Conservation (phyloP, 35 echinoderm and acorn worm species). For the Ophioderma brevispina region DNA sequence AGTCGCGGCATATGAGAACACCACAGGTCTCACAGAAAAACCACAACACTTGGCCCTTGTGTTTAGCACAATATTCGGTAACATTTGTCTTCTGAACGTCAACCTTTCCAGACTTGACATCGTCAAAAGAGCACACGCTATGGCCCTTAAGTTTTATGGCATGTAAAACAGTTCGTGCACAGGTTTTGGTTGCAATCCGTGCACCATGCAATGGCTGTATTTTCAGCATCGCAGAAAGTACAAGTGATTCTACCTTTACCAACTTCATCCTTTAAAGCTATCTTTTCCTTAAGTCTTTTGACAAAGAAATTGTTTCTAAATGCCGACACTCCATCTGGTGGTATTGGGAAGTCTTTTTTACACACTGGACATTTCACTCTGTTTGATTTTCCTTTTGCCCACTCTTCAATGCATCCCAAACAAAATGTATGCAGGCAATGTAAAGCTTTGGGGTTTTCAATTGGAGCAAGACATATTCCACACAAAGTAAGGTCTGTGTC, state of each 20-base stretch:
- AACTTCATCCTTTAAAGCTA: no score
- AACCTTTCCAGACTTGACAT: background rate
- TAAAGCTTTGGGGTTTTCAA: no score
- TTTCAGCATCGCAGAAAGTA: background rate
- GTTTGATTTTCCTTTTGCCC: no score
- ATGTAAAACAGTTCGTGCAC: background rate
- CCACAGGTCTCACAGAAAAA: slow-evolving; percentile 30
- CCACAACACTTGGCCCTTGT: background rate
- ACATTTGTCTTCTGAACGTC: background rate
- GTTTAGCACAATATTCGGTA: background rate
- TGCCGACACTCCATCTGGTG: no score
- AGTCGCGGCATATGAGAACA: slow-evolving; percentile 14
- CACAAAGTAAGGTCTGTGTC: no score
- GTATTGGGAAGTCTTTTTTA: no score
- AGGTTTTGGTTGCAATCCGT: slow-evolving; percentile 19
- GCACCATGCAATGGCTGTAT: background rate
- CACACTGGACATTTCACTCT: no score
- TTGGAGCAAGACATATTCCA: no score
- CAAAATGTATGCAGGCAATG: no score
- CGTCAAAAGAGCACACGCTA: background rate
- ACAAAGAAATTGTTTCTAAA: no score
- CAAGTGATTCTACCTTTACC: background rate
- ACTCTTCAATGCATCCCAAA: no score
- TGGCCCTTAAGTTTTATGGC: slow-evolving; percentile 16
- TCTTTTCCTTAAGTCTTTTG: no score